A percentile compares a stretch with the other conserved stretches of the same genome.
Conservation (phyloP, 2,113 vertebrate genomes). For the Triplophysa dalaica region DNA sequence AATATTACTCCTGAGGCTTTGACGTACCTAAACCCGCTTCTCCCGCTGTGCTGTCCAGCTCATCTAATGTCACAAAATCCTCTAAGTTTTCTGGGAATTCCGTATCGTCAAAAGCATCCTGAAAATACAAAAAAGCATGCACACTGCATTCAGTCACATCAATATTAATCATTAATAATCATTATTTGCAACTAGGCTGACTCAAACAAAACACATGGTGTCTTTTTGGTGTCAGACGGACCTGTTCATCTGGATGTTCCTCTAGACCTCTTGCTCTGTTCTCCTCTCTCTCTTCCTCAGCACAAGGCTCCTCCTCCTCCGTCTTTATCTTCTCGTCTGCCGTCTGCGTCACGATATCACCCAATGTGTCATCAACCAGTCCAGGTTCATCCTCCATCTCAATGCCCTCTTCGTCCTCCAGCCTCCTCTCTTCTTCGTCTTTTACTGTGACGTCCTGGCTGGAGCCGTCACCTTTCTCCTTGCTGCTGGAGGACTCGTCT, state of each 20-base stretch:
- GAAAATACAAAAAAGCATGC: neutral
- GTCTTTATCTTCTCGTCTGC: slow-evolving; percentile 1
- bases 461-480: slow-evolving; percentile 33
- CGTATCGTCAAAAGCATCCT: slow-evolving; percentile 53
- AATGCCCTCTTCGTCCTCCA: slow-evolving; percentile 38
- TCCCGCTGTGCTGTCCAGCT: slow-evolving; percentile 67
- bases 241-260: slow-evolving; percentile 40
- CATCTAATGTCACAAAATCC: slow-evolving; percentile 83
- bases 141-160: neutral
- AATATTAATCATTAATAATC: neutral
- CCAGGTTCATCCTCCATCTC: slow-evolving; percentile 56
- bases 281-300: slow-evolving; percentile 11
- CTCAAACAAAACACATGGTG: no score
- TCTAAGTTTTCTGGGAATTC: slow-evolving; percentile 81
- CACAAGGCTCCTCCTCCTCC: neutral
- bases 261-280: slow-evolving; percentile 26
- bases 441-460: slow-evolving; percentile 25
- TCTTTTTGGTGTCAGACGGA: neutral
- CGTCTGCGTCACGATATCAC: neutral
- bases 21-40: slow-evolving; percentile 27
- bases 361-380: slow-evolving; percentile 2
- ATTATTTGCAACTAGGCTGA: no score
- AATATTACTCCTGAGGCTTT: neutral
- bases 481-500: slow-evolving; percentile 30
- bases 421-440: neutral